Base-by-base conservation (phyloP, 92 coral and sea anemone genomes). In the Blastomussa wellsi region DNA sequence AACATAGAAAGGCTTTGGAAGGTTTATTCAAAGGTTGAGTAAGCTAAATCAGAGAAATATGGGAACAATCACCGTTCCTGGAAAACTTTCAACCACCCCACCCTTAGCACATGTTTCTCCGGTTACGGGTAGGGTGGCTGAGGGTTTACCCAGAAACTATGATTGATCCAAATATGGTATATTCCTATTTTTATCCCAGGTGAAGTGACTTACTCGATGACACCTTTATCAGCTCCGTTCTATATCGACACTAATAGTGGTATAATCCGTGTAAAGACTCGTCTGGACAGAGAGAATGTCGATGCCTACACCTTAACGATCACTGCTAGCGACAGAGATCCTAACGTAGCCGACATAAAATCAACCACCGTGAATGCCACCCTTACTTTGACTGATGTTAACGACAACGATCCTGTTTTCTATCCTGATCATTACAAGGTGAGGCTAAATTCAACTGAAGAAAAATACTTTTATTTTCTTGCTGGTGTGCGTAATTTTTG, bases 351-450 rank as follows among this genome's bases (percentile, higher is more conserved):
- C 77, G 91, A 84, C 74, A 38, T 81, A 29, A 74, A 75, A 59
- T 83, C 93, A 3, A 33, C 91, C 1, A 74, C 89, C 33, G 91
- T 91, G 81, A 88, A 81, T 65, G 84, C 88, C 16, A 84, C 83
- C 17, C 9, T 91, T 49, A 70, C 83, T 38, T n/a, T 91, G 36
- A 91, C 76, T 48, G 93, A 91, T 60, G 91, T 91, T 55, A 91
- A 91, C 73, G 93, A 91, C 67, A 91, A 91, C 51, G 77, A 83
- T 33, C 93, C 93, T 5, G 64, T 84, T 86, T 91, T 87, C 72
- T 83, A 72, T 29, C 93, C 93, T n/a, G 85, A 60, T 28, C 93
- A 91, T 68, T 91, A 91, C 74, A 83, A 87, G 89, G 93, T 91
- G n/a, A 70, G 52, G 48, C 8, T 11, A 35, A 1, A 38, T 12